These are phyloP conservation scores for Florisuga fusca DNA, from an alignment of 2,797 vertebrate species.

Conservation along the genomic window DNA sequence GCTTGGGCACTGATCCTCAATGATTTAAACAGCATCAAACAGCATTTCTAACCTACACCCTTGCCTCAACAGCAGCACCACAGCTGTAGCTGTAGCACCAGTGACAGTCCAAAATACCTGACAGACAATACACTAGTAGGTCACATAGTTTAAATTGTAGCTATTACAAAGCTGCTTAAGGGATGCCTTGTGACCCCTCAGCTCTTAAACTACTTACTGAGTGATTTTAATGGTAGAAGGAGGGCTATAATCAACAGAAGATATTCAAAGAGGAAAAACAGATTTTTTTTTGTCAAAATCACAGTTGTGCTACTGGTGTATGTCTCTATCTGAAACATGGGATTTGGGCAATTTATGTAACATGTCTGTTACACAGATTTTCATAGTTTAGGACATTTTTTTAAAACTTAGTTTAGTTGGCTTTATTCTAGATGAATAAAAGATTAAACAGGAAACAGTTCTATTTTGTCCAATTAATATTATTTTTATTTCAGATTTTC, in stretches of 20 bases:
- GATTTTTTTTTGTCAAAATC: neutral
- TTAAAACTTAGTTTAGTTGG: neutral
- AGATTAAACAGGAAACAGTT: neutral
- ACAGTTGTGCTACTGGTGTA: neutral
- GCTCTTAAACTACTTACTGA: neutral
- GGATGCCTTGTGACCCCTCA: neutral
- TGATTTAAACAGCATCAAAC: accelerated
- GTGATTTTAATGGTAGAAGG: neutral
- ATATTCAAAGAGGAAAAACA: neutral
- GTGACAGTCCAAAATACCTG: neutral
- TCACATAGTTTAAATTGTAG: neutral
- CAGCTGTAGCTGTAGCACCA: neutral
- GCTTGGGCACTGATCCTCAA: neutral
- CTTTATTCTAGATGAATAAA: neutral
- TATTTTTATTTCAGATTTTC: neutral
- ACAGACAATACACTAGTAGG: neutral
- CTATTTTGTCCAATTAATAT: neutral
- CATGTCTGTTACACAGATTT: neutral
- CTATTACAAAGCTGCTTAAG: neutral
- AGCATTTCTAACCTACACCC: neutral
- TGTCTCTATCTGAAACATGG: neutral
- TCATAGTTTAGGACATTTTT: neutral
- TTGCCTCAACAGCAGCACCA: neutral
- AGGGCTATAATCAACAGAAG: neutral
- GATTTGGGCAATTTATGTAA: neutral